Evolutionary conservation across 35 echinoderm and acorn worm species (phyloP), one percentile per base, ranked within the genome.

Genomic region (Anneissia japonica): DNA sequence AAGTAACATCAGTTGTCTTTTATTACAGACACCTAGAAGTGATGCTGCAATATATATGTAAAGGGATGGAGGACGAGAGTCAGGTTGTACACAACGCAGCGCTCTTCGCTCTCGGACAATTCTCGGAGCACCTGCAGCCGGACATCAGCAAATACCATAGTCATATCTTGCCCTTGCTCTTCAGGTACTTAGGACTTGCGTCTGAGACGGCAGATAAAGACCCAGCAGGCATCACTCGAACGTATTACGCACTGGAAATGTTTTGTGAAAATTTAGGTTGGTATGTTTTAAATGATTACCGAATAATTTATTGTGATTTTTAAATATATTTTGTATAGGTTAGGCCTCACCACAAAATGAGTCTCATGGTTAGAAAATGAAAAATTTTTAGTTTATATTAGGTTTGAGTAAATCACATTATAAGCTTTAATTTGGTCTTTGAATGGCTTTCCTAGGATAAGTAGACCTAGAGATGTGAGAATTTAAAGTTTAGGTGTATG

Each of bases 211-310:
- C 82, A 23, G 89, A 98, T 23, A 86, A 93, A 37, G 91, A 85
- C 34, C 85, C 81, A 14, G 93, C 86, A 38, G 92, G 89, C n/a
- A 82, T 98, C 32, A 93, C 94, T 10, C 91, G 86, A 55, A 98
- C 91, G 38, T 98, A 98, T 74, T 98, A 98, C 81, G 95, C 95
- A 26, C 80, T 98, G 37, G 95, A 98, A 38, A 98, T 94, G 92
- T 98, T 98, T 83, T 98, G 95, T 91, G 95, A 98, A 88, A 98
- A 98, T 86, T 79, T 98, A 82, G 89, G 95, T 91, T 75, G 86
- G 82, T 80, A 76, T 30, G 29, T 6, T 34, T 3, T 1, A 39
- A 34, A 0, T 0, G 19, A 73, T 29, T 23, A n/a, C 46, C 39
- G 14, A 56, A 38, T 36, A 26, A 78, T 77, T 76, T 77, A 51